Conservation (phyloP, 2,113 vertebrate genomes). For the Dasyprocta punctata region DNA sequence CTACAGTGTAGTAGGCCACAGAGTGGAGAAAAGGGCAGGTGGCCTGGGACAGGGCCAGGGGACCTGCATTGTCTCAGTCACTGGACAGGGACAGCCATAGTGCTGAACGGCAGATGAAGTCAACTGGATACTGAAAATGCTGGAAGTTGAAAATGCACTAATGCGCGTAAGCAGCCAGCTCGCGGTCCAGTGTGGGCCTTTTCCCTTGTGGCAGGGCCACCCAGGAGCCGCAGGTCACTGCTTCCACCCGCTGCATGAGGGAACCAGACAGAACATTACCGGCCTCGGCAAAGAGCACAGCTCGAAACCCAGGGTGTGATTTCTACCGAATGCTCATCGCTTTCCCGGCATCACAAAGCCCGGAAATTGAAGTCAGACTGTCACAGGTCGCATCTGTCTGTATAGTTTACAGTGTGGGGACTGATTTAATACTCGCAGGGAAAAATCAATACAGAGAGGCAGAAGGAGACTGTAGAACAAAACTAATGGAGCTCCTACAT, state of each 20-base stretch:
- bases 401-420: not conserved
- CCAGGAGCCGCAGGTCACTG: not conserved
- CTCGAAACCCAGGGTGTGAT: not conserved
- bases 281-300: not conserved
- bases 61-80: not conserved
- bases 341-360: not conserved
- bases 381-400: not conserved
- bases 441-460: not conserved
- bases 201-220: too few species aligned
- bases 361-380: not conserved
- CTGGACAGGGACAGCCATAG: not conserved
- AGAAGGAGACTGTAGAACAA: not conserved
- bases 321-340: not conserved
- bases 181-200: rapidly evolving
- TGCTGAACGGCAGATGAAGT: not conserved
- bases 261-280: too few species aligned
- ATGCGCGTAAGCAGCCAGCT: too few species aligned
- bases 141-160: not conserved
- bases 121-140: not conserved
- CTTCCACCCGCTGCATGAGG: not conserved
- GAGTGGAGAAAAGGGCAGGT: not conserved
- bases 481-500: not conserved
- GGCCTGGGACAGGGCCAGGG: not conserved
- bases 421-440: not conserved
- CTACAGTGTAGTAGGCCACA: not conserved